Conservation (phyloP, 2,113 vertebrate species). For the Silurus glanis region DNA sequence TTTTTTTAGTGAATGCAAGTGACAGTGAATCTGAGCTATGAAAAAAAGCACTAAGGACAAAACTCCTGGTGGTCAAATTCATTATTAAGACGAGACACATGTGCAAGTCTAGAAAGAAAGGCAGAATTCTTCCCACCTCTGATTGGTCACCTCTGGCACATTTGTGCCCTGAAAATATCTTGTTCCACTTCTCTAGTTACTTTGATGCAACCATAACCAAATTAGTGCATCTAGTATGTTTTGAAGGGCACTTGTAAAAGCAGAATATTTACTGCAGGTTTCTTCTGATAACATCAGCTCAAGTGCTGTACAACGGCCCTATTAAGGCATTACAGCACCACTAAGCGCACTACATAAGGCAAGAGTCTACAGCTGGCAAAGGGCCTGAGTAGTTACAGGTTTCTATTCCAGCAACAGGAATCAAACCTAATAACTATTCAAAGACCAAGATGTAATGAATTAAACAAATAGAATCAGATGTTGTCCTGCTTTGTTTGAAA, state of each 20-base stretch:
- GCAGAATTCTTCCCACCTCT: background rate
- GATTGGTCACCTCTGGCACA: background rate
- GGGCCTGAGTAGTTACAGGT: background rate
- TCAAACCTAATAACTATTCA: background rate
- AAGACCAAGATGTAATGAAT: background rate
- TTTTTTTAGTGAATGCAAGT: background rate
- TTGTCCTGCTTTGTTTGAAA: background rate
- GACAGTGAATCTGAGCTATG: background rate
- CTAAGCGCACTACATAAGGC: background rate
- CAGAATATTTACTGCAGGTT: background rate
- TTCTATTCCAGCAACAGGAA: background rate
- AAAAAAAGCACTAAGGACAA: background rate
- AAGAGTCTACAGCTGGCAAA: background rate
- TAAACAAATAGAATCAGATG: background rate
- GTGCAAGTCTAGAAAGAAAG: background rate
- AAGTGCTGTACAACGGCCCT: background rate
- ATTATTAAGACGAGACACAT: too few relatives aligned
- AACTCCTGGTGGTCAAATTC: background rate
- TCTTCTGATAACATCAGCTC: conserved; percentile 16
- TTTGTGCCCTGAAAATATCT: background rate
- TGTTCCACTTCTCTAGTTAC: background rate
- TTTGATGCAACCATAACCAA: background rate
- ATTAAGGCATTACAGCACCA: background rate
- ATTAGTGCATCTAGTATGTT: conserved; percentile 1
- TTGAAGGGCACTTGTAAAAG: background rate